Evolutionary conservation across 2,888 invertebrate species (phyloP).

Genomic region (Synergus laeviventris): DNA sequence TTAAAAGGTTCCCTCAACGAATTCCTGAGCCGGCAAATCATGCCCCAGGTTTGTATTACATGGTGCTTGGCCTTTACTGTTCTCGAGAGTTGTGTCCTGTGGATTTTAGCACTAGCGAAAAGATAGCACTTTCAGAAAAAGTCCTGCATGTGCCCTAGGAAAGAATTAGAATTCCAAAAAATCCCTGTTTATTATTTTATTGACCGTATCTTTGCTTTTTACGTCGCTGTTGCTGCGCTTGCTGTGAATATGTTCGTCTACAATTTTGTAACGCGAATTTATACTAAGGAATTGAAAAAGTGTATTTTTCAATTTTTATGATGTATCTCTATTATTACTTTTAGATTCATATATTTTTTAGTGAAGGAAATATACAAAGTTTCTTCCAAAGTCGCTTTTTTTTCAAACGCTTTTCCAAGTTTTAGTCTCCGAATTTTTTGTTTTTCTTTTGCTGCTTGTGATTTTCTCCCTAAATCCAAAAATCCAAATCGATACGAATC

Average conservation of each 20-base stretch:
- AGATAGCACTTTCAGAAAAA: constrained; percentile 42
- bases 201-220: background rate
- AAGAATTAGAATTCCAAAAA: constrained; percentile 31
- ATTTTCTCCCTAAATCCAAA: background rate
- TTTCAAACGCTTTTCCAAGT: background rate
- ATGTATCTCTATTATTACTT: constrained; percentile 46
- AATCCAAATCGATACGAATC: constrained; percentile 39
- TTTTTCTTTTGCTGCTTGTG: no score
- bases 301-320: constrained; percentile 51
- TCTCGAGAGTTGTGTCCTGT: constrained; percentile 57
- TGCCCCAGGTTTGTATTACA: constrained; percentile 69
- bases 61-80: constrained; percentile 63
- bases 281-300: constrained; percentile 44
- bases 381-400: background rate
- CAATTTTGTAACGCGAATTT: background rate
- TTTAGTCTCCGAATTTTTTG: no score
- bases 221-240: no score
- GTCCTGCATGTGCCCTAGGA: constrained; percentile 19
- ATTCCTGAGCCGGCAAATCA: constrained; percentile 67
- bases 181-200: no score
- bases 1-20: constrained; percentile 71
- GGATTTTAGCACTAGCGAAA: constrained; percentile 58
- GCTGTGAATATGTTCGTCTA: background rate
- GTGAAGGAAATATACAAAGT: background rate
- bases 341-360: constrained; percentile 24